Percentiles rank a stretch among this genome's conserved stretches.
Evolutionary conservation across 2,888 invertebrate genomes (phyloP).

Genomic region (Ormia ochracea): DNA sequence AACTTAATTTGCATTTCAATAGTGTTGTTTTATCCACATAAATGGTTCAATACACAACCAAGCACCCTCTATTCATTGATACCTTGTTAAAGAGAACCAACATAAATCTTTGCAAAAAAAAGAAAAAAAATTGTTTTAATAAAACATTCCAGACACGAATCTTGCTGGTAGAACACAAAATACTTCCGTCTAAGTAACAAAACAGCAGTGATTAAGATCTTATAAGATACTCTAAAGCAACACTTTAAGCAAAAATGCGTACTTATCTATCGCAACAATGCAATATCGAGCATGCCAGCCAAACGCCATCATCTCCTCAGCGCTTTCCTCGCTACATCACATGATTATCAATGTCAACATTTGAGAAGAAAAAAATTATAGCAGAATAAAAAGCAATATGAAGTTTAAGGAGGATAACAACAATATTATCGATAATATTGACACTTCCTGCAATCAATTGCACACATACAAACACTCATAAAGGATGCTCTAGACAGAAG

Average conservation of each 20-base stretch:
- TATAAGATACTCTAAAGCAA: conserved; percentile 14
- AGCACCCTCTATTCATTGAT: conserved; percentile 3
- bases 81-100: not conserved
- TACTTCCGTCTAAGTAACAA: conserved; percentile 57
- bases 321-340: conserved; percentile 15
- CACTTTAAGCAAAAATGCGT: conserved; percentile 38
- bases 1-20: not conserved
- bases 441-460: conserved; percentile 65
- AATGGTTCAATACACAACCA: not conserved
- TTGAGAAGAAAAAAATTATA: not conserved
- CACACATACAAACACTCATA: conserved; percentile 5
- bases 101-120: conserved; percentile 39
- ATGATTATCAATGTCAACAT: conserved; percentile 62
- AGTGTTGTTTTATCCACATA: not conserved
- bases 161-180: conserved; percentile 61
- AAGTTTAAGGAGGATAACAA: conserved; percentile 60
- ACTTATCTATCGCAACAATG: not conserved
- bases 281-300: conserved; percentile 1
- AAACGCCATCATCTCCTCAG: not conserved
- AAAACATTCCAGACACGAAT: conserved; percentile 59
- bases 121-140: not conserved
- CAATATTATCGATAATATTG: conserved; percentile 68
- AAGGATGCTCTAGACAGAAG: conserved; percentile 6
- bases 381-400: conserved; percentile 35
- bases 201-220: conserved; percentile 58